Evolutionary conservation across 2,797 vertebrate genomes (phyloP).

Genomic region (Lutjanus argentimaculatus): DNA sequence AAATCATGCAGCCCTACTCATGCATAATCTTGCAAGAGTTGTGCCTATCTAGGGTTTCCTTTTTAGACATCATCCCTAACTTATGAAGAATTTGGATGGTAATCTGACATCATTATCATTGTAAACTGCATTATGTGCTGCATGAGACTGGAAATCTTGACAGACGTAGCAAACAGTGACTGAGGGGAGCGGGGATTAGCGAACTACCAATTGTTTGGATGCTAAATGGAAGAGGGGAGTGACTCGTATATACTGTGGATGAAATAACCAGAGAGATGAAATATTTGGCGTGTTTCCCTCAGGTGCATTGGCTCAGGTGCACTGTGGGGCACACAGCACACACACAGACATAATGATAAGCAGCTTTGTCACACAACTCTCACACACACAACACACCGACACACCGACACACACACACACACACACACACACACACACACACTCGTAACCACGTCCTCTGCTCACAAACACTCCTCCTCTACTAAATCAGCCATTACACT

Average conservation of each 20-base stretch:
- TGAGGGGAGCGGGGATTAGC: not conserved
- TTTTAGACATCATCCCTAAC: no score
- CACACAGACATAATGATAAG: constrained; percentile 16
- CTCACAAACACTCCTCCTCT: constrained; percentile 37
- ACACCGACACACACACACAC: not conserved
- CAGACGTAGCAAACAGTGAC: no score
- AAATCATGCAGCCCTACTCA: no score
- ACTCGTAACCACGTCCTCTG: not conserved
- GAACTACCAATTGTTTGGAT: not conserved
- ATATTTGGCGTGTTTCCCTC: constrained; percentile 16
- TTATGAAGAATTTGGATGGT: no score
- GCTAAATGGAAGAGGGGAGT: not conserved
- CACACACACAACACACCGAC: not conserved
- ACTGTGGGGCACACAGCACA: not conserved
- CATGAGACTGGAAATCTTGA: no score
- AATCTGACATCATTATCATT: no score
- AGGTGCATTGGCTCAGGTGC: constrained; percentile 56
- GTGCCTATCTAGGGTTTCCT: no score
- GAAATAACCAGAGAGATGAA: not conserved
- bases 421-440: not conserved
- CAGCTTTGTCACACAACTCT: constrained; percentile 6
- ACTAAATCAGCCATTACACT: constrained; percentile 48
- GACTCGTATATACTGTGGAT: not conserved
- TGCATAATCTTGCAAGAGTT: no score
- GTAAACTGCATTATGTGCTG: no score